Conservation (phyloP, 1,140 invertebrate genomes). For the Anastrepha ludens region DNA sequence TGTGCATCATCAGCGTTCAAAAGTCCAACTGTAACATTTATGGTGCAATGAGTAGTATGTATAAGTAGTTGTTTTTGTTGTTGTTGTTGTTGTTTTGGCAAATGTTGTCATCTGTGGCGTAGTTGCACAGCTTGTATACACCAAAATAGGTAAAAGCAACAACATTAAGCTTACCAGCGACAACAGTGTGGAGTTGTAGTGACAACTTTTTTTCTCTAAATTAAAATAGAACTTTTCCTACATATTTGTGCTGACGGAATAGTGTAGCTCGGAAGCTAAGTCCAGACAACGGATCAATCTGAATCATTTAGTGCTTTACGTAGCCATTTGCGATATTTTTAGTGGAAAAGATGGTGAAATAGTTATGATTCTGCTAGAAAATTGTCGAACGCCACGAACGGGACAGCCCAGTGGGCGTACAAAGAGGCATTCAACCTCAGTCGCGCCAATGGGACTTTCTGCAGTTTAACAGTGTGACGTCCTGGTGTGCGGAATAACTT, state of each 20-base stretch:
- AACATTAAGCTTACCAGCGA: neutral
- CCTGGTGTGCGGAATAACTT: too few species aligned
- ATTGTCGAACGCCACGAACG: too few species aligned
- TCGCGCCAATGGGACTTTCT: too few species aligned
- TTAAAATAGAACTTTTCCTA: neutral
- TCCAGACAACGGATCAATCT: too few species aligned
- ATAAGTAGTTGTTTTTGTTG: neutral
- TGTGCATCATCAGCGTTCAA: constrained; percentile 28
- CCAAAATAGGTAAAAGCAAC: constrained; percentile 35
- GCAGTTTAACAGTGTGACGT: too few species aligned
- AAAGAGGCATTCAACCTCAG: too few species aligned
- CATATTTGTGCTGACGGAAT: neutral
- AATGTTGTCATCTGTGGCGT: constrained; percentile 21
- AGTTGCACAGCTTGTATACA: constrained; percentile 38
- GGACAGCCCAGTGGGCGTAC: too few species aligned
- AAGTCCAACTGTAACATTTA: neutral
- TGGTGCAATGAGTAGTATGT: neutral
- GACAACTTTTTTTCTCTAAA: neutral
- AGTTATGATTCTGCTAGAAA: too few species aligned
- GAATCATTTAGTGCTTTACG: too few species aligned
- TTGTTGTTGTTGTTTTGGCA: neutral
- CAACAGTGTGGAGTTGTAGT: neutral
- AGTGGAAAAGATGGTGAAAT: too few species aligned
- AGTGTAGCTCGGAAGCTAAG: neutral
- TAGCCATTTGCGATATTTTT: too few species aligned